Evolutionary conservation across 1,140 invertebrate genomes (phyloP).

Genomic region (Drosophila yakuba): DNA sequence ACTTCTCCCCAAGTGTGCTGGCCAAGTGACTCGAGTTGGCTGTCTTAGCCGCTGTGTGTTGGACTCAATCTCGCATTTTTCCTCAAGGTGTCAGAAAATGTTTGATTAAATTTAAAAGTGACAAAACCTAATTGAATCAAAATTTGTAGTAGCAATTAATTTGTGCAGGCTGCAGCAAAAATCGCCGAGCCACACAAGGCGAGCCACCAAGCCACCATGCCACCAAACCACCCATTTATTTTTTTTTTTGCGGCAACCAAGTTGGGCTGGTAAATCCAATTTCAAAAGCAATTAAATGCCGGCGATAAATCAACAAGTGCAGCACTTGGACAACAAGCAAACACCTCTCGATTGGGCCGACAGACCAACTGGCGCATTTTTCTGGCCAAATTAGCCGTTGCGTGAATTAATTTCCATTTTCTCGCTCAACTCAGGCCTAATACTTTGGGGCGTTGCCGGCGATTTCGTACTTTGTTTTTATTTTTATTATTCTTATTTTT

Average conservation of each 20-base stretch:
- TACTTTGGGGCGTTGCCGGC: constrained; percentile 48
- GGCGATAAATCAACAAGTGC: constrained; percentile 82
- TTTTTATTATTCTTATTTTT: constrained; percentile 7
- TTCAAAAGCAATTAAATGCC: constrained; percentile 81
- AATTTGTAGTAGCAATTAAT: constrained; percentile 78
- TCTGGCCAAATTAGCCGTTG: constrained; percentile 72
- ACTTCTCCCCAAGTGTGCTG: constrained; percentile 8
- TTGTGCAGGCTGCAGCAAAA: constrained; percentile 34
- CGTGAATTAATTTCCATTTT: constrained; percentile 74
- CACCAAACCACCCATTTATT: constrained; percentile 1
- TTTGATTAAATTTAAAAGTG: constrained; percentile 64
- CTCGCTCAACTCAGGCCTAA: constrained; percentile 30
- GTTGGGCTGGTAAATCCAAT: constrained; percentile 67
- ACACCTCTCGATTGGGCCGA: constrained; percentile 57
- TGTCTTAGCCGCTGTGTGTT: background rate
- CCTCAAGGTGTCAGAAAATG: constrained; percentile 50
- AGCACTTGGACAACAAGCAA: constrained; percentile 66
- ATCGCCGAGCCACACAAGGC: constrained; percentile 36
- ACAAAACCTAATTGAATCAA: constrained; percentile 78
- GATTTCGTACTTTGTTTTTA: constrained; percentile 22
- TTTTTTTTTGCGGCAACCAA: constrained; percentile 3
- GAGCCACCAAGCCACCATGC: constrained; percentile 3
- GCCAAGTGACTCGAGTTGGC: background rate
- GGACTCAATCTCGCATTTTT: constrained; percentile 12
- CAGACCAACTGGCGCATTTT: constrained; percentile 54